Conservation (phyloP, 2,888 invertebrate genomes). For the Ichneumoninae sp. region DNA sequence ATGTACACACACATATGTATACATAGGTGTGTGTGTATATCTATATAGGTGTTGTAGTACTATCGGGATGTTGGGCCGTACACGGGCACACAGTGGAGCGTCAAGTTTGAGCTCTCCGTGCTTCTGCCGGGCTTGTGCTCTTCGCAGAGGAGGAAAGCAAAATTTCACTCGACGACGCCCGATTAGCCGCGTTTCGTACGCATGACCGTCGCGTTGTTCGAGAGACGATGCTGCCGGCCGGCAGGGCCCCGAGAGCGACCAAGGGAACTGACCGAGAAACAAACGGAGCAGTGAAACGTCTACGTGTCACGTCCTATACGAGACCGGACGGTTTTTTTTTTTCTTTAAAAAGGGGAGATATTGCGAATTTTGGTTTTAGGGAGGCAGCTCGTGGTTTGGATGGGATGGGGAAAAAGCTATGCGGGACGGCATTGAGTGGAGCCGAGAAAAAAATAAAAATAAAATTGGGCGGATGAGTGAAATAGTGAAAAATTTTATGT, state of each 20-base stretch:
- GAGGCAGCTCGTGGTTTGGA: neutral
- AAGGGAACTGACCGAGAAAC: constrained; percentile 61
- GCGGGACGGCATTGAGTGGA: no score
- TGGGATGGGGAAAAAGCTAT: neutral
- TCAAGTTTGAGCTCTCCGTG: constrained; percentile 5
- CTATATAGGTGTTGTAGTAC: constrained; percentile 1
- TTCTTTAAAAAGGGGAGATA: neutral
- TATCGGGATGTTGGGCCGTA: neutral
- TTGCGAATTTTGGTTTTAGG: constrained; percentile 7
- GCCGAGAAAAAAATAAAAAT: neutral
- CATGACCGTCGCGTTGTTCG: constrained; percentile 56
- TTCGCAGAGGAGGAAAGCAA: constrained; percentile 25
- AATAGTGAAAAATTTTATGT: neutral
- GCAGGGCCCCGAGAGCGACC: constrained; percentile 32
- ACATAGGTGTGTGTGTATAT: constrained; percentile 2
- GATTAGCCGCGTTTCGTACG: constrained; percentile 65
- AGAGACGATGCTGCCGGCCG: constrained; percentile 54
- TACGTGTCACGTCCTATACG: constrained; percentile 22
- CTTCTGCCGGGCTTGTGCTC: neutral
- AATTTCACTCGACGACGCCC: constrained; percentile 61
- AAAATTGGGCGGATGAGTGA: neutral
- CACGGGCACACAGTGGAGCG: neutral
- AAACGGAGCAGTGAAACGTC: constrained; percentile 21
- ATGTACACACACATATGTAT: neutral
- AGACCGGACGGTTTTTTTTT: neutral